Percentiles rank a stretch among this genome's conserved stretches.
Evolutionary conservation across 2,888 invertebrate species (phyloP).

Genomic region (Diplazon laetatorius): DNA sequence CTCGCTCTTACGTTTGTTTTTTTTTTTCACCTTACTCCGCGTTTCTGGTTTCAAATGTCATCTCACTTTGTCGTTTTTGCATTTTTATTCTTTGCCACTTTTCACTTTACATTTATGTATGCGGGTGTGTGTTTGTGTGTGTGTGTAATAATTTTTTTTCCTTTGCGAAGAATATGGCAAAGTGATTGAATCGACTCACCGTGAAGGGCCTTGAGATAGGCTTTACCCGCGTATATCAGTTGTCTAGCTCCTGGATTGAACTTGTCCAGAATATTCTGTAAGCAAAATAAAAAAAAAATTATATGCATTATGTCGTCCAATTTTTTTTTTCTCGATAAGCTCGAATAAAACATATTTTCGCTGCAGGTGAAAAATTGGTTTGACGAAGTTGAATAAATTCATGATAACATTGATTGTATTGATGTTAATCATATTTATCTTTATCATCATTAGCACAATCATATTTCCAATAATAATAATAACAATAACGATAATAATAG

Average conservation of each 20-base stretch:
- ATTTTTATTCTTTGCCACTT: slow-evolving; percentile 8
- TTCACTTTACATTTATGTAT: slow-evolving; percentile 8
- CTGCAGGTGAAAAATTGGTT: not conserved
- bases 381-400: too few species aligned
- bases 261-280: slow-evolving; percentile 97
- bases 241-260: slow-evolving; percentile 97
- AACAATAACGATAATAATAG: too few species aligned
- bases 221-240: slow-evolving; percentile 96
- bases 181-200: slow-evolving; percentile 86
- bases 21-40: slow-evolving; percentile 47
- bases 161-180: slow-evolving; percentile 10
- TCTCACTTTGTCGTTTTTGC: slow-evolving; percentile 35
- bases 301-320: not conserved
- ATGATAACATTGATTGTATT: too few species aligned
- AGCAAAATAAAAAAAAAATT: slow-evolving; percentile 80
- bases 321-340: not conserved
- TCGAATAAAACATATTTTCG: not conserved
- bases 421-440: too few species aligned
- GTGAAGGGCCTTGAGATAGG: slow-evolving; percentile 96
- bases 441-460: too few species aligned
- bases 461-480: too few species aligned
- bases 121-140: too few species aligned
- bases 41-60: slow-evolving; percentile 5
- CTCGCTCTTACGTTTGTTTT: too few species aligned
- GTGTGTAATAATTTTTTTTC: too few species aligned